Base-by-base conservation (phyloP, 2,888 invertebrate species). In the Strigamia transsilvanica region DNA sequence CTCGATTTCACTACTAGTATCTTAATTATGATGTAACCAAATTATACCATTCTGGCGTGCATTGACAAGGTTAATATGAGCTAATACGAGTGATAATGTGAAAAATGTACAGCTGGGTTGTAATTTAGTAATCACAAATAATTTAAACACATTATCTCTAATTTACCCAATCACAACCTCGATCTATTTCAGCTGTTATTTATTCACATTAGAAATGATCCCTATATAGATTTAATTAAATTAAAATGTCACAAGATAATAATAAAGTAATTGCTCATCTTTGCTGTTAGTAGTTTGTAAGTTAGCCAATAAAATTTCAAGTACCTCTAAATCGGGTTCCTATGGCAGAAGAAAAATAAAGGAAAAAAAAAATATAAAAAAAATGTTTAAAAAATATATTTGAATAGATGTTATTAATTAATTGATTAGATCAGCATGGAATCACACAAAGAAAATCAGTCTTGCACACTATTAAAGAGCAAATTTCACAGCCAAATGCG, bases 321-420 rank as follows among this genome's bases (percentile, higher is more conserved):
- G 79, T 82, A 82, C 82, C 82, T 82, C 82, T 82, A 79, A 82
- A 32, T 79, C 82, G 41, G 82, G 82, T 79, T 79, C 82, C 82
- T 82, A 82, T 41, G 34, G 81, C 38, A 46, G 46, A 80, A 51
- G 80, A 51, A 80, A 51, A 80, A 79, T 15, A 73, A 73, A 73
- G 10, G 23, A 61, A 42, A 80, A 80, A 80, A 42, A 21, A 12
- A 80, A 82, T 32, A 38, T 21, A 78, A 18, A 82, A 66, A 81
- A 82, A 82, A 23, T 7, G 23, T 66, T 77, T 38, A 77, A 77
- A 73, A 77, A 34, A 38, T 6, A 42, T 46, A 23, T 7, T 46
- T 46, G 21, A 15, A 51, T 23, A 46, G 42, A 27, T 27, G 73
- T 77, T n/a, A 38, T 77, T 77, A 77, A 77, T n/a, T 34, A 18